Evolutionary conservation across 2,113 vertebrate genomes (phyloP).

Genomic region (Callopanchax toddi): DNA sequence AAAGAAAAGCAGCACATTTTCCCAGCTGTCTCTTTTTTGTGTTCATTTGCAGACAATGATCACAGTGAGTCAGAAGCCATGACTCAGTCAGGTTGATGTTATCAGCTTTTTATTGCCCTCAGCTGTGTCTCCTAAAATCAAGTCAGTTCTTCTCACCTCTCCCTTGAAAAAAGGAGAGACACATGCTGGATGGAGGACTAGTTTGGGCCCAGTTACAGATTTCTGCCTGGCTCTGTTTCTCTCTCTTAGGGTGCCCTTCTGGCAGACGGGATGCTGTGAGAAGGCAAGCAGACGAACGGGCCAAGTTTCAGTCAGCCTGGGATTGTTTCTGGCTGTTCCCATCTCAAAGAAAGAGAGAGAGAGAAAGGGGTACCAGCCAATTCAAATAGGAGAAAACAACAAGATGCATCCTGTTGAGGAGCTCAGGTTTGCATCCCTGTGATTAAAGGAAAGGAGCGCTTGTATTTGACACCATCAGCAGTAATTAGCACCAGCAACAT

Average conservation of each 20-base stretch:
- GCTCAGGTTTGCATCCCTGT: conserved; percentile 42
- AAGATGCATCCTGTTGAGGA: conserved; percentile 70
- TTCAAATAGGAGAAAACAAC: conserved; percentile 59
- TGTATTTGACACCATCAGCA: conserved; percentile 17
- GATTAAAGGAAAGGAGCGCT: conserved; percentile 23
- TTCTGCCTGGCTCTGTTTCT: conserved; percentile 46
- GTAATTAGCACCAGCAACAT: conserved; percentile 54
- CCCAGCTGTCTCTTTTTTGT: no score
- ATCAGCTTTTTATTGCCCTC: conserved; percentile 1
- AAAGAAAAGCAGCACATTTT: no score
- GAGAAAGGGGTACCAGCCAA: conserved; percentile 15
- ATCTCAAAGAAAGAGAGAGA: conserved; percentile 23
- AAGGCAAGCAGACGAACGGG: conserved; percentile 18
- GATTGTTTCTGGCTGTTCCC: conserved; percentile 60
- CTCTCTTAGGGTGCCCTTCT: conserved; percentile 37
- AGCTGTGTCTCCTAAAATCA: background rate
- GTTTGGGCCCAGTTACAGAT: conserved; percentile 25
- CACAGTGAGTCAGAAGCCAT: background rate
- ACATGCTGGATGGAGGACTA: background rate
- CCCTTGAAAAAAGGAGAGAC: background rate
- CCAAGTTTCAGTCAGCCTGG: conserved; percentile 62
- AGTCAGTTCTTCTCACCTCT: background rate
- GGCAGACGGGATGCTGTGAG: conserved; percentile 47
- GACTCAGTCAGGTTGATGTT: conserved; percentile 4
- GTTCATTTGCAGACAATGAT: background rate